Conservation (phyloP, 1,140 invertebrate species). For the Drosophila persimilis region DNA sequence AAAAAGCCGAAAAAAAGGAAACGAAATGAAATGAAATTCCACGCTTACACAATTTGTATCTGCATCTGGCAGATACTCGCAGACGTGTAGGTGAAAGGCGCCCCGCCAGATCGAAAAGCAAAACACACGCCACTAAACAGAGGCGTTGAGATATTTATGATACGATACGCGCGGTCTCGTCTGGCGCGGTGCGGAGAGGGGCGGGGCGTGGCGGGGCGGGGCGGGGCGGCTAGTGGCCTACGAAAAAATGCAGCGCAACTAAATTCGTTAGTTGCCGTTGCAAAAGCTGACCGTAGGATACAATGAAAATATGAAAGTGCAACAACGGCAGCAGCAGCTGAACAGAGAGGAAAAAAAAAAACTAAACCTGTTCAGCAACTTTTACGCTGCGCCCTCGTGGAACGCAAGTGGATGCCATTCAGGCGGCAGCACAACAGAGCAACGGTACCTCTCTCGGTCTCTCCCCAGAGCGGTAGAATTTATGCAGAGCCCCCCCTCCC, state of each 20-base stretch:
- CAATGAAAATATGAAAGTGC: slow-evolving; percentile 71
- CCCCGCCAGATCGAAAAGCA: slow-evolving; percentile 30
- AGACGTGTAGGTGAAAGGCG: slow-evolving; percentile 61
- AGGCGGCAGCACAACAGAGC: slow-evolving; percentile 15
- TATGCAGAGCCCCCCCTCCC: no score
- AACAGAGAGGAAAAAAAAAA: slow-evolving; percentile 17
- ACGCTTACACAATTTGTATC: slow-evolving; percentile 65
- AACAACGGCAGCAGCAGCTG: slow-evolving; percentile 36
- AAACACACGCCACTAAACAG: slow-evolving; percentile 40
- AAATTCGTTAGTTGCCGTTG: slow-evolving; percentile 27
- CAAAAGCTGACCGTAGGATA: slow-evolving; percentile 54
- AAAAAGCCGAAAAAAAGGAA: slow-evolving; percentile 26
- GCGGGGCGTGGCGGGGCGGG: no score
- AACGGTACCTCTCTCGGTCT: slow-evolving; percentile 14
- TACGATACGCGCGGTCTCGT: slow-evolving; percentile 14
- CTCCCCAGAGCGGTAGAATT: no score
- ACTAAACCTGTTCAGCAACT: slow-evolving; percentile 72
- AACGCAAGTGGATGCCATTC: slow-evolving; percentile 69
- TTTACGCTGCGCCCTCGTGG: slow-evolving; percentile 63
- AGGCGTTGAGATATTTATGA: slow-evolving; percentile 80
- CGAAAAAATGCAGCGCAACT: slow-evolving; percentile 33
- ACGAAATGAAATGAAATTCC: slow-evolving; percentile 39
- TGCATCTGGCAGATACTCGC: slow-evolving; percentile 53
- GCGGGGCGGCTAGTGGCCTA: no score
- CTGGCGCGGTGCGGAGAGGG: no score